Conservation (phyloP, 2,113 vertebrate genomes). For the Antennarius striatus region DNA sequence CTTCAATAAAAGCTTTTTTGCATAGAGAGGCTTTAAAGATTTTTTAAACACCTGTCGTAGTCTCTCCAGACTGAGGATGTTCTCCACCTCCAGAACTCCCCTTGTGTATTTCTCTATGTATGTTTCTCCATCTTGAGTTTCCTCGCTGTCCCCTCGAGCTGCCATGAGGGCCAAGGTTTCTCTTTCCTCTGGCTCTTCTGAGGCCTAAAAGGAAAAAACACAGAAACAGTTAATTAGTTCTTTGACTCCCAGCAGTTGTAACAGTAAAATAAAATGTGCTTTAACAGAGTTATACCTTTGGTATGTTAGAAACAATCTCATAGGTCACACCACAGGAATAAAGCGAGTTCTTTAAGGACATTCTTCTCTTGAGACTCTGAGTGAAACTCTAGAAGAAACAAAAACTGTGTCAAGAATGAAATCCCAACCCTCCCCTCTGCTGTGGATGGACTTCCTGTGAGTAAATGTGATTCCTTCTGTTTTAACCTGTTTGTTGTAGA, state of each 20-base stretch:
- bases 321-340: slow-evolving; percentile 93
- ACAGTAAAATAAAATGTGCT: neutral
- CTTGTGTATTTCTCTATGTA: slow-evolving; percentile 97
- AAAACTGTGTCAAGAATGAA: neutral
- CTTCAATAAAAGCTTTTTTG: no score
- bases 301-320: slow-evolving; percentile 98
- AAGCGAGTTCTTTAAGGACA: slow-evolving; percentile 91
- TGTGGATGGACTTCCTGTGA: neutral
- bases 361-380: slow-evolving; percentile 95
- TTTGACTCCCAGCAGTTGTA: neutral
- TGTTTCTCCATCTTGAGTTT: slow-evolving; percentile 87
- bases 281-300: slow-evolving; percentile 84
- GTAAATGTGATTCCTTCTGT: neutral
- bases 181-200: slow-evolving; percentile 94
- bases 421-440: neutral
- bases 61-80: slow-evolving; percentile 92
- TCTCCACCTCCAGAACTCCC: slow-evolving; percentile 93
- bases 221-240: neutral
- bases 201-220: slow-evolving; percentile 80
- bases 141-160: slow-evolving; percentile 87
- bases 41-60: slow-evolving; percentile 85
- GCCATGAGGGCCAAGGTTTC: slow-evolving; percentile 96
- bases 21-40: neutral
- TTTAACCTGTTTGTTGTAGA: slow-evolving; percentile 96
- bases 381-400: slow-evolving; percentile 89